A percentile compares a stretch with the other conserved stretches of the same genome.
phyloP scores from a whole-genome alignment of 2,113 vertebrate species.

The Orycteropus afer region DNA sequence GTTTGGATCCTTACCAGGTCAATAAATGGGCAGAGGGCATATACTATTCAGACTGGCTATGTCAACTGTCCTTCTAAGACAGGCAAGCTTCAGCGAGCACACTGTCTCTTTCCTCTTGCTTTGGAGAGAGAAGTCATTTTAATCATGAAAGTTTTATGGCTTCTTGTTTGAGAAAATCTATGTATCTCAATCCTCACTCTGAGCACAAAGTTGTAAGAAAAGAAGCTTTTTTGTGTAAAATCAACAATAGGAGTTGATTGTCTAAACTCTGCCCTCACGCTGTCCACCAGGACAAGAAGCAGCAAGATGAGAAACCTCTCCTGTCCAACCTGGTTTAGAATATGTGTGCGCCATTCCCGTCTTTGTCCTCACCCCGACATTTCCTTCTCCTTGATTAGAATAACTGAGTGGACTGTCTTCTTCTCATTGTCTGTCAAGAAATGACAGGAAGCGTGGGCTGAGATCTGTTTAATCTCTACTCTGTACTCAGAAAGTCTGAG shows the following conservation, averaged over 20 bases:
- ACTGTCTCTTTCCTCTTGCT: constrained; percentile 5
- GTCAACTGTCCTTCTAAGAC: neutral
- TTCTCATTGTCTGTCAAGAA: constrained; percentile 38
- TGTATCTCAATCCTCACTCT: constrained; percentile 17
- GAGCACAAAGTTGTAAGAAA: neutral
- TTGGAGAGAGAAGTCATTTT: neutral
- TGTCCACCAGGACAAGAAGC: neutral
- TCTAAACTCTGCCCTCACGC: neutral
- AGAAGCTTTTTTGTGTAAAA: neutral
- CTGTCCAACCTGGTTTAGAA: constrained; percentile 24
- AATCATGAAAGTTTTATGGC: constrained; percentile 3
- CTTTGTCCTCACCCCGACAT: constrained; percentile 10
- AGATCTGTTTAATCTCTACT: neutral
- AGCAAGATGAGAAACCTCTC: neutral
- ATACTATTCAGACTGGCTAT: no score
- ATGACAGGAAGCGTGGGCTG: neutral
- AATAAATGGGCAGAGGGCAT: no score
- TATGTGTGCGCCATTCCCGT: neutral
- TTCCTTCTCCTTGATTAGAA: constrained; percentile 37
- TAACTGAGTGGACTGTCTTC: neutral
- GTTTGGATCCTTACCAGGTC: no score
- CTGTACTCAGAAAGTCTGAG: constrained; percentile 4
- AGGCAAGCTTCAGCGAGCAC: neutral
- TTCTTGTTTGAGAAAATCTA: neutral
- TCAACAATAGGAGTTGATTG: constrained; percentile 22